Evolutionary conservation across 2,797 vertebrate genomes (phyloP).

Genomic region (Thunnus albacares): DNA sequence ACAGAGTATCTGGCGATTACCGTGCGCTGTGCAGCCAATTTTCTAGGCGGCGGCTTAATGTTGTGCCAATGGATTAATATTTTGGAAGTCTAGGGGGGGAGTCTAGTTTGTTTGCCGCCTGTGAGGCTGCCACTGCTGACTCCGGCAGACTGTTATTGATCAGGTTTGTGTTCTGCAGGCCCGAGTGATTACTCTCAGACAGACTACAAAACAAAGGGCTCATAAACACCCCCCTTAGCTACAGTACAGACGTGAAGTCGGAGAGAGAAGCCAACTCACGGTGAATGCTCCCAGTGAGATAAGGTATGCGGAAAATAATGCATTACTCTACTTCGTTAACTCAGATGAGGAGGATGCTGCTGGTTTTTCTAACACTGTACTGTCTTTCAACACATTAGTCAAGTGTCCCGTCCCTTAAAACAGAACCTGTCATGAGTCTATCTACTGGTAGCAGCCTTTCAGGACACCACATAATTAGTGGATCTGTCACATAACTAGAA

Average conservation of each 20-base stretch:
- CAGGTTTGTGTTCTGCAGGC: constrained; percentile 62
- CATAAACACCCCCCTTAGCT: constrained; percentile 37
- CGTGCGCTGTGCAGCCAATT: constrained; percentile 54
- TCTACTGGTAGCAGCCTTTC: background rate
- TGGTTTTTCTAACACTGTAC: background rate
- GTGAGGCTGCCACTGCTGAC: constrained; percentile 56
- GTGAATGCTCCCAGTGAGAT: constrained; percentile 30
- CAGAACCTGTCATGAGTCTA: background rate
- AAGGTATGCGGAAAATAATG: constrained; percentile 18
- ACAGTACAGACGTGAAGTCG: constrained; percentile 12
- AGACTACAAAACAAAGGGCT: constrained; percentile 59
- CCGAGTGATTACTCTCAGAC: constrained; percentile 64
- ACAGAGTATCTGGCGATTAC: constrained; percentile 56
- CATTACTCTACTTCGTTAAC: constrained; percentile 21
- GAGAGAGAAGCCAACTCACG: constrained; percentile 20
- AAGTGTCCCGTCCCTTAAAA: background rate
- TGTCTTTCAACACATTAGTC: background rate
- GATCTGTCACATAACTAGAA: background rate
- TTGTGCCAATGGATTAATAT: constrained; percentile 67
- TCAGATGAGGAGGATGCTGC: constrained; percentile 14
- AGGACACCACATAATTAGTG: background rate
- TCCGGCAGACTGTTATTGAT: constrained; percentile 68
- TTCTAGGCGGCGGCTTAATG: constrained; percentile 64
- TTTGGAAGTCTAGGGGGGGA: constrained; percentile 20
- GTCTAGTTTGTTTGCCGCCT: constrained; percentile 45